phyloP scores from a whole-genome alignment of 2,888 invertebrate species.

The Alentia gelatinosa region DNA sequence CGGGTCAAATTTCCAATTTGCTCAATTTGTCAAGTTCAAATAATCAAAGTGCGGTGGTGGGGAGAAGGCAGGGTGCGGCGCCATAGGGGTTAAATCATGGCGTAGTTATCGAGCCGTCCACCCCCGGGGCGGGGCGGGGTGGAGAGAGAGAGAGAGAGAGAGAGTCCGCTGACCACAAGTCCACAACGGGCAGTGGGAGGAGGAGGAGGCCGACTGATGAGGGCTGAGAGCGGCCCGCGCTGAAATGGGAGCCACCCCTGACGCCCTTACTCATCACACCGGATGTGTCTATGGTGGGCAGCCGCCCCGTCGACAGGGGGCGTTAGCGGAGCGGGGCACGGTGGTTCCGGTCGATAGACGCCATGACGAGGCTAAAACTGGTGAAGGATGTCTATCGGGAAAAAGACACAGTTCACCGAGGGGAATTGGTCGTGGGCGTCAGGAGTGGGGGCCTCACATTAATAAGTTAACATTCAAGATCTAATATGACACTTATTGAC shows the following conservation, averaged over 20 bases:
- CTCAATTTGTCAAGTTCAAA: constrained; percentile 54
- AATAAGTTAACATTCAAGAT: too few relatives aligned
- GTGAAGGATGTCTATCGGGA: neutral
- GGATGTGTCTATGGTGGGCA: neutral
- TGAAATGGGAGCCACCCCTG: neutral
- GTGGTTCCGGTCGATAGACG: constrained; percentile 26
- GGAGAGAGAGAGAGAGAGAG: neutral
- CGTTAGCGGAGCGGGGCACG: neutral
- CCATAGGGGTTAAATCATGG: constrained; percentile 3
- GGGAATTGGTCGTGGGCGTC: neutral
- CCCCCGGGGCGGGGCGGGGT: neutral
- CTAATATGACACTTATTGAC: too few relatives aligned
- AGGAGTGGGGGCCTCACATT: neutral
- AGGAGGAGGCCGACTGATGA: too few relatives aligned
- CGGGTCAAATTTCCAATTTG: constrained; percentile 43
- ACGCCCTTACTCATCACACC: constrained; percentile 7
- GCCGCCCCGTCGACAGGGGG: neutral
- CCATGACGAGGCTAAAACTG: neutral
- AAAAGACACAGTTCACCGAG: neutral
- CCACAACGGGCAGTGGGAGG: too few relatives aligned
- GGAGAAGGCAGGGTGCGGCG: neutral
- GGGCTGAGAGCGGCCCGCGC: too few relatives aligned
- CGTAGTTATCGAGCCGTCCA: constrained; percentile 16
- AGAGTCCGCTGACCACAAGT: too few relatives aligned
- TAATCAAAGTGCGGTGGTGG: constrained; percentile 31